These are phyloP conservation scores for Drosophila lacertosa DNA, from an alignment of 1,140 invertebrate species.

Conservation along the genomic window DNA sequence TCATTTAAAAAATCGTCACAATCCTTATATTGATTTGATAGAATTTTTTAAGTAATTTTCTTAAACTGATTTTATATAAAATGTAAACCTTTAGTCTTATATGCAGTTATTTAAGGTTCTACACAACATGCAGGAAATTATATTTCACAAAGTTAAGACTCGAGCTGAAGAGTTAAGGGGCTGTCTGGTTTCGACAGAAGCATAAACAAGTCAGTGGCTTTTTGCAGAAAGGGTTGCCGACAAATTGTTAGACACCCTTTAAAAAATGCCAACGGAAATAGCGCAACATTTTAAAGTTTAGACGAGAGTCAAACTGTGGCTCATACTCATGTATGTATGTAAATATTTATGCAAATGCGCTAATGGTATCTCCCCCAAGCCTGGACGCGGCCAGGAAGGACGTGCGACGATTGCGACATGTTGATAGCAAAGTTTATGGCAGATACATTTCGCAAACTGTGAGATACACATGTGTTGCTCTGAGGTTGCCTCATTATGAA, in stretches of 20 bases:
- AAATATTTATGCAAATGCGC: constrained; percentile 82
- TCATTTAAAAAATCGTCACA: constrained; percentile 6
- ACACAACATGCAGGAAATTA: constrained; percentile 43
- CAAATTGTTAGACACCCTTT: constrained; percentile 51
- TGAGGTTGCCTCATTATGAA: constrained; percentile 66
- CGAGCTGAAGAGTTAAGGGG: not conserved
- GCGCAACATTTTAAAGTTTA: constrained; percentile 64
- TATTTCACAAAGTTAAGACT: constrained; percentile 29
- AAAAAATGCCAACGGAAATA: constrained; percentile 40
- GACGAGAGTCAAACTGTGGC: not conserved
- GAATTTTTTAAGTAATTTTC: too few species aligned
- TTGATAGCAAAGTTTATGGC: constrained; percentile 74
- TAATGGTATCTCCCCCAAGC: constrained; percentile 60
- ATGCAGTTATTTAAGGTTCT: too few species aligned
- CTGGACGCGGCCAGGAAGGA: not conserved
- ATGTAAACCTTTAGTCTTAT: too few species aligned
- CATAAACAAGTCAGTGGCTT: constrained; percentile 20
- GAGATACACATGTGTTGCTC: constrained; percentile 39
- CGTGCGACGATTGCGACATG: constrained; percentile 60
- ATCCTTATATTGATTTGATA: too few species aligned
- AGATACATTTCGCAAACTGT: constrained; percentile 64
- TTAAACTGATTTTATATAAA: not conserved
- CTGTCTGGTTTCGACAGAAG: constrained; percentile 13
- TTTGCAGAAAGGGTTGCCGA: constrained; percentile 29
- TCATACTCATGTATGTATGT: constrained; percentile 57